Base-by-base conservation (phyloP, 2,113 vertebrate genomes). In the Heliornis fulica region DNA sequence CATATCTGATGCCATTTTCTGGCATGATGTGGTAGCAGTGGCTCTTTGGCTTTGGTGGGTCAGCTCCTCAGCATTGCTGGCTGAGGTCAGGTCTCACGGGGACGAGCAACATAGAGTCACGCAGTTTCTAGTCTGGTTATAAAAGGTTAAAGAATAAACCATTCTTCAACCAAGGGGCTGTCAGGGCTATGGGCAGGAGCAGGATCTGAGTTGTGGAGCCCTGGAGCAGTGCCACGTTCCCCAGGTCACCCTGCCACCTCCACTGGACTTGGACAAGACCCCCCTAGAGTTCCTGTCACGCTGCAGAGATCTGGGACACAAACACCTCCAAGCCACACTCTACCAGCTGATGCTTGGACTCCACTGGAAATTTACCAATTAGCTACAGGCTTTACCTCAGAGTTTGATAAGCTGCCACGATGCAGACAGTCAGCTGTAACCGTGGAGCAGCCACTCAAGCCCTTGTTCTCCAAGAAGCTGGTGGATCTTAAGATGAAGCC, bases 11-110 rank as follows among this genome's bases (percentile, higher is more conserved):
- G 2, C n/a, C 0, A 1, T 34, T 36, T 80, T 71, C 87, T 71
- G 48, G 5, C 23, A 9, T 0, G 0, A 1, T 41, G 46, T 34
- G 45, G 1, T 43, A n/a, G 46, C 1, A 0, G 46, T 36, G 72
- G 10, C 72, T 41, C 50, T 56, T 32, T 15, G 25, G 21, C 56
- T 65, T 40, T 19, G n/a, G 54, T 31, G 11, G 15, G 9, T 60
- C 38, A 89, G 80, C 57, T 60, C 48, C 48, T 65, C 66, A 79
- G 80, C 3, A 1, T 1, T 41, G 69, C 53, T 59, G 45, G 25
- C 94, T 50, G 45, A 63, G 70, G 31, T 25, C 28, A 17, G 69
- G n/a, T 36, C 61, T 82, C 11, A 1, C 18, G 56, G 40, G 59
- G 59, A 80, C 70, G 46, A 25, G 32, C 54, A 10, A 25, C 1